Evolutionary conservation across 2,113 vertebrate species (phyloP).

Genomic region (Myrmecobius fasciatus): DNA sequence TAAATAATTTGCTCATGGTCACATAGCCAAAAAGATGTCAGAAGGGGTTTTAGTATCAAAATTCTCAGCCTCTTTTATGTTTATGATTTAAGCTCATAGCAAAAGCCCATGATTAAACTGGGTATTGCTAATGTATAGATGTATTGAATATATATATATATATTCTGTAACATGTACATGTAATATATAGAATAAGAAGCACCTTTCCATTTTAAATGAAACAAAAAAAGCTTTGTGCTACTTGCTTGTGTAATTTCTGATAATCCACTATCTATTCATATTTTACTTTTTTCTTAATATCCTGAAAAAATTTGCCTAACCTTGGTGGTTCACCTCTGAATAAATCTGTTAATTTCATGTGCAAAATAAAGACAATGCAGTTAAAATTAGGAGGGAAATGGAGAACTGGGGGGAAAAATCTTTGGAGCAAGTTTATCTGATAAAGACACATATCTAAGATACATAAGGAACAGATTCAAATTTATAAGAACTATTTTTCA

Average conservation of each 20-base stretch:
- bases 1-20: neutral
- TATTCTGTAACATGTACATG: too few relatives aligned
- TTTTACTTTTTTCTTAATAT: neutral
- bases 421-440: neutral
- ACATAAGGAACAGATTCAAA: neutral
- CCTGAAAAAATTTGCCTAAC: neutral
- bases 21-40: neutral
- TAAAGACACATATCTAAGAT: neutral
- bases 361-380: neutral
- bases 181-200: neutral
- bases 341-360: neutral
- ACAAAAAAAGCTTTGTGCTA: neutral
- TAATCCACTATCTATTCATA: neutral
- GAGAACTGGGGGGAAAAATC: neutral
- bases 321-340: neutral
- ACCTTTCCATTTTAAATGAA: neutral
- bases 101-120: neutral
- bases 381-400: neutral
- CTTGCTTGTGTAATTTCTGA: neutral
- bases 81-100: neutral
- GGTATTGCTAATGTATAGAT: neutral
- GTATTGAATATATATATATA: too few relatives aligned
- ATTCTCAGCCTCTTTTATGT: neutral
- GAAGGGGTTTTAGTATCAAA: neutral
- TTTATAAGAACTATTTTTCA: neutral